Conservation (phyloP, 2,113 vertebrate genomes). For the Hypomesus transpacificus region DNA sequence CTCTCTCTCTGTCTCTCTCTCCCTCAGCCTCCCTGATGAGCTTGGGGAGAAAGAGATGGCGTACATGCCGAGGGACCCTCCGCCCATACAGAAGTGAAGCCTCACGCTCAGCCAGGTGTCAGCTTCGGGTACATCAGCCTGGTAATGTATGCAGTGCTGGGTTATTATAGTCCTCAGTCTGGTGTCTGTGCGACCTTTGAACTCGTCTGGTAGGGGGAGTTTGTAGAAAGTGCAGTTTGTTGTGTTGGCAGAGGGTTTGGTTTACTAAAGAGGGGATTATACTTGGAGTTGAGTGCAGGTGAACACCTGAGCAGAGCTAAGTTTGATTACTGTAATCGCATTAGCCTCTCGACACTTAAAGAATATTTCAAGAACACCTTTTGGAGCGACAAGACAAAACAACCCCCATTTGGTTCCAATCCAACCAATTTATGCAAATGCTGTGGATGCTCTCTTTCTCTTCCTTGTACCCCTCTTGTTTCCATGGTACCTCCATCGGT, state of each 20-base stretch:
- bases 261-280: neutral
- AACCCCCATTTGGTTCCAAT: neutral
- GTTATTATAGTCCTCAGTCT: too few species aligned
- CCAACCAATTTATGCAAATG: too few species aligned
- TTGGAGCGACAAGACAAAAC: neutral
- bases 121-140: constrained; percentile 31
- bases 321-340: too few species aligned
- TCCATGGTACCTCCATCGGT: constrained; percentile 5
- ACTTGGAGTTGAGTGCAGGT: too few species aligned
- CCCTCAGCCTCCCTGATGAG: constrained; percentile 53
- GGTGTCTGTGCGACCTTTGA: neutral
- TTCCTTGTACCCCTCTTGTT: constrained; percentile 1
- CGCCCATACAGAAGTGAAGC: constrained; percentile 35
- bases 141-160: neutral
- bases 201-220: neutral
- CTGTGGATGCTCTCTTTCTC: too few species aligned
- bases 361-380: neutral
- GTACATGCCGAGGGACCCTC: constrained; percentile 21
- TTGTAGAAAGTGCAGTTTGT: neutral
- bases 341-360: too few species aligned
- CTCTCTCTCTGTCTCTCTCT: neutral
- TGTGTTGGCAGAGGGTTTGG: neutral
- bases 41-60: constrained; percentile 31
- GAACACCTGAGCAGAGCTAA: too few species aligned
- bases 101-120: neutral